phyloP scores from a whole-genome alignment of 2,113 vertebrate species.

The Dolichotis patagonum region DNA sequence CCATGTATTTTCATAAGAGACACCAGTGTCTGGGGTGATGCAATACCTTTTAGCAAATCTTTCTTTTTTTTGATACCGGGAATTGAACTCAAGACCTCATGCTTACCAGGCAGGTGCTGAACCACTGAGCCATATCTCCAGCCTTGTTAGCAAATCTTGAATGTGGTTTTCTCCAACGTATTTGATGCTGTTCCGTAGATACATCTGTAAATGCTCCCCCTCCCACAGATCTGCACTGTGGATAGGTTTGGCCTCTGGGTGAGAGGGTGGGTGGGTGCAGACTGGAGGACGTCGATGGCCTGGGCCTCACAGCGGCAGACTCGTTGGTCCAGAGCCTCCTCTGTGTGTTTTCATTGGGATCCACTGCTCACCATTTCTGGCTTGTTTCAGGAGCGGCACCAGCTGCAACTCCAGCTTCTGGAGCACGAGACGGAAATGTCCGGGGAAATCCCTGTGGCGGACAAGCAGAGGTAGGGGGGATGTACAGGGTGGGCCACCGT shows the following conservation, averaged over 20 bases:
- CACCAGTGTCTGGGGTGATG: background rate
- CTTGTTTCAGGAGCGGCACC: slow-evolving; percentile 92
- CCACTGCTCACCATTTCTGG: background rate
- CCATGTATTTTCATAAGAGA: background rate
- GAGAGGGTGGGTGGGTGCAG: background rate
- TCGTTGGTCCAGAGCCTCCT: background rate
- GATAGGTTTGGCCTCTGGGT: background rate
- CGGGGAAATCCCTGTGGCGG: slow-evolving; percentile 83
- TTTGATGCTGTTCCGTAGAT: slow-evolving; percentile 3
- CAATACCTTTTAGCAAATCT: background rate
- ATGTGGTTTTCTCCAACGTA: background rate
- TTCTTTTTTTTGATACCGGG: too few species aligned
- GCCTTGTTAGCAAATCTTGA: background rate
- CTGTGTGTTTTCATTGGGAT: background rate
- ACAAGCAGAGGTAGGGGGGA: slow-evolving; percentile 88
- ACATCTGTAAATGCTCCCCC: background rate
- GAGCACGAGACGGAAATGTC: slow-evolving; percentile 91
- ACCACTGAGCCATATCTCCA: too few species aligned
- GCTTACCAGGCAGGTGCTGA: too few species aligned
- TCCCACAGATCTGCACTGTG: background rate
- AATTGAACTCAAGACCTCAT: too few species aligned
- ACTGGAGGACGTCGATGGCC: background rate
- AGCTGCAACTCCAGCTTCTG: slow-evolving; percentile 91
- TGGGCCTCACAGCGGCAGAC: background rate
- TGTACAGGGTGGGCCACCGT: background rate